A percentile compares a stretch with the other conserved stretches of the same genome.
phyloP scores from a whole-genome alignment of 2,113 vertebrate species.

The Cyphomyrus plagiostoma region DNA sequence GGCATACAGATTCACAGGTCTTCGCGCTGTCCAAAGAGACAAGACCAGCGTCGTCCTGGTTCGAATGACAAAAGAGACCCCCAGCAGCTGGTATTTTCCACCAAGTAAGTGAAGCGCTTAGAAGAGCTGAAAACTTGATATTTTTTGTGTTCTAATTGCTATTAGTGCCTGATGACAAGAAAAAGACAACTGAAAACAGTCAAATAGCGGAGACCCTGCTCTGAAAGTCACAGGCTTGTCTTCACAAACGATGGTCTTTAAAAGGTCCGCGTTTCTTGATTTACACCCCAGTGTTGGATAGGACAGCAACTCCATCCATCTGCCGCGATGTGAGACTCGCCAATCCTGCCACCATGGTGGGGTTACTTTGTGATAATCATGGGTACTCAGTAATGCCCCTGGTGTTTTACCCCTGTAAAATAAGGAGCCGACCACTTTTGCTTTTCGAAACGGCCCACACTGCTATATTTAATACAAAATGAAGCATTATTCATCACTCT shows the following conservation, averaged over 20 bases:
- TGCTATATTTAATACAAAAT: not conserved
- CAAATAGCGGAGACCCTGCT: conserved; percentile 16
- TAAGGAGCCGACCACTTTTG: not conserved
- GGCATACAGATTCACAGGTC: not conserved
- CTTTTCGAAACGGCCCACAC: not conserved
- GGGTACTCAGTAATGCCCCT: not conserved
- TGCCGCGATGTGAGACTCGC: not conserved
- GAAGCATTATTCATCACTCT: not conserved
- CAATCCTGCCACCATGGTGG: not conserved
- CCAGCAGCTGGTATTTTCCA: conserved; percentile 56
- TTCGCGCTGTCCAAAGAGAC: conserved; percentile 45
- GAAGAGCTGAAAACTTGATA: conserved; percentile 32
- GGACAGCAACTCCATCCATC: not conserved
- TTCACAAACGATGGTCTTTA: not conserved
- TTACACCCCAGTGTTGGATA: not conserved
- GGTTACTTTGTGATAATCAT: not conserved
- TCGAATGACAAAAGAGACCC: conserved; percentile 51
- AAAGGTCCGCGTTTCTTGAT: not conserved
- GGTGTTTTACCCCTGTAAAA: not conserved
- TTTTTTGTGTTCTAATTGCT: conserved; percentile 58
- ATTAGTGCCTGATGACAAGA: conserved; percentile 36
- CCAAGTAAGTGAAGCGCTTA: conserved; percentile 50
- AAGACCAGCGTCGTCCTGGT: conserved; percentile 49
- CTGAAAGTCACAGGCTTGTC: not conserved
- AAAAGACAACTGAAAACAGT: conserved; percentile 29